Evolutionary conservation across 30 jellyfish, hydroid and myxozoan species (phyloP).

Genomic region (Pelagia noctiluca): DNA sequence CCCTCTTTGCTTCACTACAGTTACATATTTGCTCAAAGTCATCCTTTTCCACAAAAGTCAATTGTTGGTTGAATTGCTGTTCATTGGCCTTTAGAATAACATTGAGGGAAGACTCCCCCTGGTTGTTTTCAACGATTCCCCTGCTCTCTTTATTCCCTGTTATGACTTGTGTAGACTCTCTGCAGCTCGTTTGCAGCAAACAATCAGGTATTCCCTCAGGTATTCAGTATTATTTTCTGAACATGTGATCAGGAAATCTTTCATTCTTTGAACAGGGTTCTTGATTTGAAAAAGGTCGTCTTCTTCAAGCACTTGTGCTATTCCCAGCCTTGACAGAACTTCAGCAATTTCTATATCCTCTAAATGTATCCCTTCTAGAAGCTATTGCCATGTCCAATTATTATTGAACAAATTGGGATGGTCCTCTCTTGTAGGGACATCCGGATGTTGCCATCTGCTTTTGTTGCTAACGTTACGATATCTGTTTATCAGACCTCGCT

Average conservation of each 20-base stretch:
- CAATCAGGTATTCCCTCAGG: neutral
- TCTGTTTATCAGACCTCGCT: conserved; percentile 5
- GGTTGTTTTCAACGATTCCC: neutral
- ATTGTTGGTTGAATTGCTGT: neutral
- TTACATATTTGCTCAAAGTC: neutral
- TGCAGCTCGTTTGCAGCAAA: neutral
- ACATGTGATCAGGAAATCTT: neutral
- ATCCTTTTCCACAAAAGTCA: neutral
- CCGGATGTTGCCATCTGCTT: conserved; percentile 25
- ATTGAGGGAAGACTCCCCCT: neutral
- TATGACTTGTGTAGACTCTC: neutral
- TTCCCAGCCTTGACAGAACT: neutral
- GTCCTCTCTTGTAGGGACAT: neutral
- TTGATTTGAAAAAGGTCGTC: neutral
- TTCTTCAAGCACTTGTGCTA: neutral
- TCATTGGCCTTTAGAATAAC: neutral
- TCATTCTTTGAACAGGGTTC: neutral
- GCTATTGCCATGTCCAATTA: neutral
- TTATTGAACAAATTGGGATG: neutral
- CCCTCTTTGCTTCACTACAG: conserved; percentile 5
- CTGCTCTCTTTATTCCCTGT: neutral
- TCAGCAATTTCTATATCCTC: neutral
- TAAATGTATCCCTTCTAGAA: neutral
- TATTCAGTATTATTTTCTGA: neutral
- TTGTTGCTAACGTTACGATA: neutral